Percentiles rank a stretch among this genome's conserved stretches.
Evolutionary conservation across 2,797 vertebrate species (phyloP).

Genomic region (Fistularia commersonii): DNA sequence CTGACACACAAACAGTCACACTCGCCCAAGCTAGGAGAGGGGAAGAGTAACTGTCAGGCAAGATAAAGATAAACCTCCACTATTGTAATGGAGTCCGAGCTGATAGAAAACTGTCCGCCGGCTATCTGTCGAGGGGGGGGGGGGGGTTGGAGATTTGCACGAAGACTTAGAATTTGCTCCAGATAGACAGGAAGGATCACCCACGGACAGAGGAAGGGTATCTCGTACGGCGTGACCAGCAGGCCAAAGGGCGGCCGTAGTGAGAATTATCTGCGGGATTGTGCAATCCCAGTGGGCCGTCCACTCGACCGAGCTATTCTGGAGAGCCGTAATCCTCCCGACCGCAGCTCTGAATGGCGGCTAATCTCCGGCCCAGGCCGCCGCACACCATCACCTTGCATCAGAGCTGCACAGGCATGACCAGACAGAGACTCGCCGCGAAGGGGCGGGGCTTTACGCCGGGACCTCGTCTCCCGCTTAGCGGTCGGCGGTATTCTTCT

Average conservation of each 20-base stretch:
- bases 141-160: no score
- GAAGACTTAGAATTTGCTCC: no score
- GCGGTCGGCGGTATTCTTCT: constrained; percentile 1
- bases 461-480: constrained; percentile 13
- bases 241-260: constrained; percentile 17
- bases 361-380: constrained; percentile 64
- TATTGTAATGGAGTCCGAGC: constrained; percentile 28
- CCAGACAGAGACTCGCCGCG: constrained; percentile 20
- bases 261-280: constrained; percentile 52
- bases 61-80: constrained; percentile 33
- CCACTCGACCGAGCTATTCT: constrained; percentile 46
- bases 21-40: constrained; percentile 3
- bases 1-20: constrained; percentile 18
- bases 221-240: constrained; percentile 27
- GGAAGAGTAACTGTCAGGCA: constrained; percentile 23
- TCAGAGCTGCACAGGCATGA: constrained; percentile 49
- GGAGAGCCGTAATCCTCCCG: constrained; percentile 60
- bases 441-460: constrained; percentile 21
- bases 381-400: constrained; percentile 59
- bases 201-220: no score
- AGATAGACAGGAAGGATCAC: no score
- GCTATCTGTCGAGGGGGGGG: constrained; percentile 8
- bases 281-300: constrained; percentile 44
- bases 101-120: constrained; percentile 20
- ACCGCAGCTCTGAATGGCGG: constrained; percentile 50